phyloP scores from a whole-genome alignment of 1,140 invertebrate species.

The Lethocerus indicus region DNA sequence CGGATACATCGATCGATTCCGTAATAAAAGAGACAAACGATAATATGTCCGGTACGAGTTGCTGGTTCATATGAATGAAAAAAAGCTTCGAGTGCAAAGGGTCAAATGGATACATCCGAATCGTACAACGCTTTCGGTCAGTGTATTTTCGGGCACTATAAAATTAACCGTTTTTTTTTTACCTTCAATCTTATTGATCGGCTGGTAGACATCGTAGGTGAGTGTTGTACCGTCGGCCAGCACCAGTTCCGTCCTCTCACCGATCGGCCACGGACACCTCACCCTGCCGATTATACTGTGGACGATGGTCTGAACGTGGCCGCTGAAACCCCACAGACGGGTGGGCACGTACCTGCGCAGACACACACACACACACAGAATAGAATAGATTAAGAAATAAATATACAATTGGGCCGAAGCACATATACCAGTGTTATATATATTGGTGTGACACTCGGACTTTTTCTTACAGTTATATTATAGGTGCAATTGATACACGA shows the following conservation, averaged over 20 bases:
- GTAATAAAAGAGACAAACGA: no score
- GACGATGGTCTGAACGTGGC: constrained; percentile 80
- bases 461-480: neutral
- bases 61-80: no score
- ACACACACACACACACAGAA: constrained; percentile 15
- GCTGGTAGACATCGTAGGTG: constrained; percentile 83
- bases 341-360: constrained; percentile 70
- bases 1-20: no score
- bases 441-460: neutral
- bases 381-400: neutral
- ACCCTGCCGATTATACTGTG: constrained; percentile 79
- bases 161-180: no score
- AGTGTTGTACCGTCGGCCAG: constrained; percentile 70
- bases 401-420: constrained; percentile 1
- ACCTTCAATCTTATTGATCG: constrained; percentile 34
- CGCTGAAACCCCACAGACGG: constrained; percentile 84
- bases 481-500: no score
- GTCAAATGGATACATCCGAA: no score
- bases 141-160: no score
- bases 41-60: no score
- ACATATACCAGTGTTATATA: neutral
- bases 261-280: constrained; percentile 68
- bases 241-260: constrained; percentile 52
- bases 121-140: no score
- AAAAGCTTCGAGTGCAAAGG: no score